These are phyloP conservation scores for Microchrysa polita DNA, from an alignment of 2,888 invertebrate species.

Conservation along the genomic window DNA sequence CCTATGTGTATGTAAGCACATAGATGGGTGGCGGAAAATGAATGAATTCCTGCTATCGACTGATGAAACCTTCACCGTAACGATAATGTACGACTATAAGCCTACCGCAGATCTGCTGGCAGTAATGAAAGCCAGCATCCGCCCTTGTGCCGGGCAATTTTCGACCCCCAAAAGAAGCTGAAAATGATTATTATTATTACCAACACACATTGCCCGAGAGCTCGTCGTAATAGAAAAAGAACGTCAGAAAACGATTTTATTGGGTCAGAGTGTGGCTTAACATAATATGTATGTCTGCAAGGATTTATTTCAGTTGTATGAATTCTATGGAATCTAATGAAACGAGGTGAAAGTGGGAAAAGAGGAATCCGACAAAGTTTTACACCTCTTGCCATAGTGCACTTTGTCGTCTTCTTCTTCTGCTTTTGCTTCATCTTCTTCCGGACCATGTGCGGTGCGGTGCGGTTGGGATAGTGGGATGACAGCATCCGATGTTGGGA, in stretches of 20 bases:
- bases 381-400: not conserved
- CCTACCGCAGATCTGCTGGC: not conserved
- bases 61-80: slow-evolving; percentile 2
- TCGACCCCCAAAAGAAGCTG: slow-evolving; percentile 4
- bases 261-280: not conserved
- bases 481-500: too few relatives aligned
- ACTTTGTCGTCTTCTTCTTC: too few relatives aligned
- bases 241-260: slow-evolving; percentile 1
- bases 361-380: not conserved
- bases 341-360: not conserved
- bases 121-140: slow-evolving; percentile 9
- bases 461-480: too few relatives aligned
- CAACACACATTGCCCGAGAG: not conserved
- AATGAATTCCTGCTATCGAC: slow-evolving; percentile 6
- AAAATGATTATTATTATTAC: slow-evolving; percentile 11
- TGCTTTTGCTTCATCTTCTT: too few relatives aligned
- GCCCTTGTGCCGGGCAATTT: not conserved
- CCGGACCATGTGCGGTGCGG: too few relatives aligned
- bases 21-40: not conserved
- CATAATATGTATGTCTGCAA: slow-evolving; percentile 5
- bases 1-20: not conserved
- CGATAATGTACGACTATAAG: slow-evolving; percentile 1
- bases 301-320: slow-evolving; percentile 5
- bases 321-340: slow-evolving; percentile 9
- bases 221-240: not conserved